Conservation (phyloP, 2,113 vertebrate species). For the Sebastes schlegelii region DNA sequence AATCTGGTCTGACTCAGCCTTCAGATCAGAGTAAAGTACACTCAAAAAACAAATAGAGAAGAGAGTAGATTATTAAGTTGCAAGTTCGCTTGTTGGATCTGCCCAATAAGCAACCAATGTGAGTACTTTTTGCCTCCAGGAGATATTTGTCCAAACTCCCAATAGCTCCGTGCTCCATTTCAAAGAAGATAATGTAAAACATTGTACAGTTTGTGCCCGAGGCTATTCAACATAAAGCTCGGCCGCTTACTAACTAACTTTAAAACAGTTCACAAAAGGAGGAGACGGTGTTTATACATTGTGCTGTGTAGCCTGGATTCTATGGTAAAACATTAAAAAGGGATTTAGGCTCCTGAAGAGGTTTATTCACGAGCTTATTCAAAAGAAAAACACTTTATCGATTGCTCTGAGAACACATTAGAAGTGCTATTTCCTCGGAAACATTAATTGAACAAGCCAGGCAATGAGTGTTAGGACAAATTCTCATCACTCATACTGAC, state of each 20-base stretch:
- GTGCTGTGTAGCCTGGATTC: too few species aligned
- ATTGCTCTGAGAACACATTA: neutral
- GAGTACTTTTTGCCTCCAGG: neutral
- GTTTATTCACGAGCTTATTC: conserved; percentile 2
- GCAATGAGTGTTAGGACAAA: neutral
- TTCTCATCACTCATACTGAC: neutral
- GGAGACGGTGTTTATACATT: too few species aligned
- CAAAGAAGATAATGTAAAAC: conserved; percentile 8
- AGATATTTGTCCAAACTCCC: neutral
- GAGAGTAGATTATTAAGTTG: neutral
- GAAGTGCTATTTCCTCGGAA: neutral
- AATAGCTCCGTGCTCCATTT: neutral
- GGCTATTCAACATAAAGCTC: conserved; percentile 6
- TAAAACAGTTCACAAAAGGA: neutral
- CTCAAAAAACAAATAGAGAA: conserved; percentile 4
- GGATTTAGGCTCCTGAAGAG: neutral
- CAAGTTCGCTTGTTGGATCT: neutral
- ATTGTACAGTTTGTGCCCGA: neutral
- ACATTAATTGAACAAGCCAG: neutral
- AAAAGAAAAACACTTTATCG: neutral
- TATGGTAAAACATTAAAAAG: conserved; percentile 5
- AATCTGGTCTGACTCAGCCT: neutral
- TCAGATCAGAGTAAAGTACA: conserved; percentile 17
- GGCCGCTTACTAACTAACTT: neutral
- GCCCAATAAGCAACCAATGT: neutral